Conservation (phyloP, 2,113 vertebrate species). For the Naja naja region DNA sequence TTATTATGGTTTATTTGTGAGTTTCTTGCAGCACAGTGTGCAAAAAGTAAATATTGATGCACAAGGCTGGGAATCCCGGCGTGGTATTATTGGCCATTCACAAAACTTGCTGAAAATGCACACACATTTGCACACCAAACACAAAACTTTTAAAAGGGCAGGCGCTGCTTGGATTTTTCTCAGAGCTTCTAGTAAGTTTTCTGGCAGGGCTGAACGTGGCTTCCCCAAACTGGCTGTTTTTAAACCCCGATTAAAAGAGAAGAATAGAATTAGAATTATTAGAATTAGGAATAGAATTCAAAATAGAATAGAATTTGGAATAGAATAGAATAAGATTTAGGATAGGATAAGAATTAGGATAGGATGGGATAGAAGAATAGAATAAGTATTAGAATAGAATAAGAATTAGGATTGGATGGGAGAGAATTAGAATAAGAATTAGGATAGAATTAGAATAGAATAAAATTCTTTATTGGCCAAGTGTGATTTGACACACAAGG, state of each 20-base stretch:
- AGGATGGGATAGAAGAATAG: no score
- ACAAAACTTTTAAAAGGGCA: background rate
- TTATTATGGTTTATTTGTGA: background rate
- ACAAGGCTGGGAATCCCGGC: background rate
- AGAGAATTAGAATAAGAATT: no score
- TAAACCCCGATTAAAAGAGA: background rate
- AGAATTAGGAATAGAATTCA: no score
- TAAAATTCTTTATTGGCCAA: no score
- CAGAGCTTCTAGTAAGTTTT: background rate
- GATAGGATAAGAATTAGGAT: no score
- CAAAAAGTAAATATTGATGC: background rate
- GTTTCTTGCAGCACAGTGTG: rapidly evolving
- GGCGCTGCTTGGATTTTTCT: background rate
- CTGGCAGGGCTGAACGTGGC: background rate
- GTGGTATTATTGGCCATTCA: background rate
- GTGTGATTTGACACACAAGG: no score
- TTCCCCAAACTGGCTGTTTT: background rate
- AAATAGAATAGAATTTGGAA: no score
- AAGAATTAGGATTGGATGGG: no score
- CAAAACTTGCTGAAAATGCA: background rate
- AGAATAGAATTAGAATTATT: no score
- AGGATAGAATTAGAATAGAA: no score
- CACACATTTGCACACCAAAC: background rate
- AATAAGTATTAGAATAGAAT: no score
- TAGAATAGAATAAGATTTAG: no score